Evolutionary conservation across 1,140 invertebrate genomes (phyloP).

Genomic region (Diachasmimorpha longicaudata): DNA sequence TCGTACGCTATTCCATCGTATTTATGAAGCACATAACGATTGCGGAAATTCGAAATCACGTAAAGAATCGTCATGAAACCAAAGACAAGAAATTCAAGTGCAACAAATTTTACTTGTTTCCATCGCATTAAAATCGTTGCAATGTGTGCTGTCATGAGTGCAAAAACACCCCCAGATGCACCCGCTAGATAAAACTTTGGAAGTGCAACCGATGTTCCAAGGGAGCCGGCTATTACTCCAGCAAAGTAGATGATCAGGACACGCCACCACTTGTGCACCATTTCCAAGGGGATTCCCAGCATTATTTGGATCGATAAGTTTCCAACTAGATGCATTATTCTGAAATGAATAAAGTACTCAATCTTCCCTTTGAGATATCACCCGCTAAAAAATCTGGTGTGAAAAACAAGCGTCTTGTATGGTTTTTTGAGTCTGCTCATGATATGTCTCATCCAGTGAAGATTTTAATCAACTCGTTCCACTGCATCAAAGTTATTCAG

Average conservation of each 20-base stretch:
- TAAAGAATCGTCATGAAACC: conserved; percentile 76
- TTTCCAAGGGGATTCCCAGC: conserved; percentile 90
- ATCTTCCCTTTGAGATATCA: too few species aligned
- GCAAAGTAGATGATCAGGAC: conserved; percentile 81
- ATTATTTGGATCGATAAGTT: conserved; percentile 94
- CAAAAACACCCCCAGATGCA: conserved; percentile 95
- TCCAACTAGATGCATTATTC: conserved; percentile 84
- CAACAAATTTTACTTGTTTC: conserved; percentile 89
- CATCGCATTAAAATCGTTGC: conserved; percentile 95
- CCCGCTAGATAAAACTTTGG: conserved; percentile 87
- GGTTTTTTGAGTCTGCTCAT: too few species aligned
- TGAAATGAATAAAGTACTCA: conserved; percentile 40
- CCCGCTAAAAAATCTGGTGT: too few species aligned
- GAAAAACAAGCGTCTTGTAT: too few species aligned
- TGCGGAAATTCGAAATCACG: conserved; percentile 84
- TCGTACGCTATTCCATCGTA: conserved; percentile 84
- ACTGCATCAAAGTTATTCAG: neutral
- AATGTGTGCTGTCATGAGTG: conserved; percentile 92
- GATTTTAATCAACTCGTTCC: neutral
- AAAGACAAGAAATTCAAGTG: conserved; percentile 80
- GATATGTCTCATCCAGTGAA: too few species aligned
- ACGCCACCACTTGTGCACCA: conserved; percentile 95
- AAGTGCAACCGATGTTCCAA: conserved; percentile 88
- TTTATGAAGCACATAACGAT: conserved; percentile 73
- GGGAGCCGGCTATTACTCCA: conserved; percentile 84